phyloP scores from a whole-genome alignment of 2,888 invertebrate species.

The Campopleginae sp. region DNA sequence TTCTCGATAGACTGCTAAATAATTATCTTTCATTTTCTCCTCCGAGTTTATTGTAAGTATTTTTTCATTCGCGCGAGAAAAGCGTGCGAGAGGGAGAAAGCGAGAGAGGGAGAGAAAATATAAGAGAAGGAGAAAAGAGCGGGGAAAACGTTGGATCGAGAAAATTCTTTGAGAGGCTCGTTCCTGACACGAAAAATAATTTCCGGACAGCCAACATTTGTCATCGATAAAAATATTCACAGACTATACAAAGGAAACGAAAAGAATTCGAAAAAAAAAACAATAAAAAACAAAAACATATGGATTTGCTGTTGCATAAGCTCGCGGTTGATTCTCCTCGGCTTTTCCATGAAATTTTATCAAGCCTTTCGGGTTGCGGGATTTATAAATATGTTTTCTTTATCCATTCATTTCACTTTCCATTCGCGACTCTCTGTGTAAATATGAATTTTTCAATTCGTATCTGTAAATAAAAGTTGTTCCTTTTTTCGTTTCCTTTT shows the following conservation, averaged over 20 bases:
- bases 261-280: conserved; percentile 9
- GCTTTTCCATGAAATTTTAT: conserved; percentile 32
- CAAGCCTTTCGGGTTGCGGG: conserved; percentile 41
- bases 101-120: conserved; percentile 48
- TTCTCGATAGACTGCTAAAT: conserved; percentile 79
- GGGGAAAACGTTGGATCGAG: conserved; percentile 38
- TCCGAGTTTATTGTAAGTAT: conserved; percentile 63
- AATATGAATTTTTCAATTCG: conserved; percentile 65
- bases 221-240: conserved; percentile 70
- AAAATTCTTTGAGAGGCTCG: conserved; percentile 54
- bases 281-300: no score
- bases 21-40: conserved; percentile 59
- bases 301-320: conserved; percentile 64
- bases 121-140: conserved; percentile 56
- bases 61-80: conserved; percentile 51
- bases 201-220: conserved; percentile 38
- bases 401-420: background rate
- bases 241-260: conserved; percentile 66
- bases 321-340: conserved; percentile 33
- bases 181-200: conserved; percentile 43
- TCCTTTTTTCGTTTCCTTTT: conserved; percentile 35
- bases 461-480: conserved; percentile 66
- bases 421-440: conserved; percentile 55
- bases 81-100: conserved; percentile 42
- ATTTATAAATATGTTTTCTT: conserved; percentile 52